A percentile compares a stretch with the other conserved stretches of the same genome.
Conservation (phyloP, 2,888 invertebrate genomes). For the Actias luna region DNA sequence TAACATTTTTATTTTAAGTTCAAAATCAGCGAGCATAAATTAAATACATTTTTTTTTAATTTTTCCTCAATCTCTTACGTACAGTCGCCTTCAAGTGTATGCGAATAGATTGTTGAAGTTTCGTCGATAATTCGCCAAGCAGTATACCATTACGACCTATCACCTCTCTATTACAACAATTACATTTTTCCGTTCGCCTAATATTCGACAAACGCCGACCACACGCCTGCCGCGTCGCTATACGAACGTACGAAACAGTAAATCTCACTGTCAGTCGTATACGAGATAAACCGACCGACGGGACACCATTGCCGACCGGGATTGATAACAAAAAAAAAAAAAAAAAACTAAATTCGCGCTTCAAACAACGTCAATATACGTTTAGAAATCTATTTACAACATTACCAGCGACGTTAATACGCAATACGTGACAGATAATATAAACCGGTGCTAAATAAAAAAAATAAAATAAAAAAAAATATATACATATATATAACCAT, state of each 20-base stretch:
- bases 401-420: not conserved
- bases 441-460: not conserved
- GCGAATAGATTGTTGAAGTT: not conserved
- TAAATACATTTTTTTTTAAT: too few species aligned
- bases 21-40: too few species aligned
- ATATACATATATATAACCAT: not conserved
- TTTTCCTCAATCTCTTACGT: too few species aligned
- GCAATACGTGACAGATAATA: slow-evolving; percentile 3
- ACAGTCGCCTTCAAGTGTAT: not conserved
- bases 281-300: not conserved
- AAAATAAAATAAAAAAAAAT: not conserved
- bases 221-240: not conserved
- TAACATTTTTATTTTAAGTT: too few species aligned
- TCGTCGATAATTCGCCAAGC: not conserved
- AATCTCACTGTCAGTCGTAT: not conserved
- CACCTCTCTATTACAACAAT: slow-evolving; percentile 12
- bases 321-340: not conserved
- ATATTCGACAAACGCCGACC: slow-evolving; percentile 11
- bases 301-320: not conserved
- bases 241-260: not conserved
- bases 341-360: not conserved
- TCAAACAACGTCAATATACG: not conserved
- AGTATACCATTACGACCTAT: not conserved
- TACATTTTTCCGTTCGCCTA: slow-evolving; percentile 14
- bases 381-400: not conserved